Conservation (phyloP, 1,140 invertebrate species). For the Daktulosphaira vitifoliae region DNA sequence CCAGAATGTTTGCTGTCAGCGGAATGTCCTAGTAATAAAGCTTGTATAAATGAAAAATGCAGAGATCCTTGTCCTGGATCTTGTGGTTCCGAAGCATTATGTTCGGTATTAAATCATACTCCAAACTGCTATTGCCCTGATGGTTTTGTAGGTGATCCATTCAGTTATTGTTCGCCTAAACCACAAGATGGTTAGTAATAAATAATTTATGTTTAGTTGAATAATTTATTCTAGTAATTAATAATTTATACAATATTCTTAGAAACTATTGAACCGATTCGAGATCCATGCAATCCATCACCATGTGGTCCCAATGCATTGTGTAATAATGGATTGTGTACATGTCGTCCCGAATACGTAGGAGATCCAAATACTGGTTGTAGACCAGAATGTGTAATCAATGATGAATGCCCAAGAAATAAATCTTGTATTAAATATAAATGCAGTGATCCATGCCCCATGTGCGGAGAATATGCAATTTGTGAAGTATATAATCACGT, state of each 20-base stretch:
- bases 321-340: slow-evolving; percentile 54
- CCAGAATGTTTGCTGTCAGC: slow-evolving; percentile 58
- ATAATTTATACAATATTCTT: background rate
- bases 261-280: slow-evolving; percentile 36
- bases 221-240: background rate
- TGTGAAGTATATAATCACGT: slow-evolving; percentile 61
- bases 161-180: slow-evolving; percentile 44
- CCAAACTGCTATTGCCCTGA: slow-evolving; percentile 50
- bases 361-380: slow-evolving; percentile 56
- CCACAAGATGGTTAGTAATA: slow-evolving; percentile 43
- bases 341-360: slow-evolving; percentile 52
- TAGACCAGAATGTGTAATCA: slow-evolving; percentile 54
- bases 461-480: slow-evolving; percentile 54
- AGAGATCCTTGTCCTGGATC: slow-evolving; percentile 60
- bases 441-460: slow-evolving; percentile 62
- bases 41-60: slow-evolving; percentile 58
- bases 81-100: slow-evolving; percentile 50
- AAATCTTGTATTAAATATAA: slow-evolving; percentile 60
- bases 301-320: slow-evolving; percentile 60
- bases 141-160: slow-evolving; percentile 49
- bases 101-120: slow-evolving; percentile 48
- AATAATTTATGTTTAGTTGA: background rate
- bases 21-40: slow-evolving; percentile 52
- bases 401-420: slow-evolving; percentile 53
- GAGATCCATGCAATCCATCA: slow-evolving; percentile 43